phyloP scores from a whole-genome alignment of 2,888 invertebrate genomes.

The Chromoteleia sp. region DNA sequence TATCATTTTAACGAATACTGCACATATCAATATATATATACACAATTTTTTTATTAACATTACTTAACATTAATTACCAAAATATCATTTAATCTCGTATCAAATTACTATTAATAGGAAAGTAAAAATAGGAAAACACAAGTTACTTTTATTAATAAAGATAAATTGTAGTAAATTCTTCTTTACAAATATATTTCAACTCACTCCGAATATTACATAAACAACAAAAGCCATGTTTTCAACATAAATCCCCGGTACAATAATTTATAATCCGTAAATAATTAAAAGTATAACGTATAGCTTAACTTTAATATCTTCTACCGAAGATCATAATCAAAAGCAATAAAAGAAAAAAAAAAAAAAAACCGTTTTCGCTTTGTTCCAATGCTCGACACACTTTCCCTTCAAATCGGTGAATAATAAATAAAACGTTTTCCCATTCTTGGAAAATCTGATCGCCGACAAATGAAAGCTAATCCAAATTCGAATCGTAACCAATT shows the following conservation, averaged over 20 bases:
- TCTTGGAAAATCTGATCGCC: conserved; percentile 38
- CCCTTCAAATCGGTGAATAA: conserved; percentile 29
- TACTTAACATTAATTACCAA: too few relatives aligned
- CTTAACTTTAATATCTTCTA: conserved; percentile 4
- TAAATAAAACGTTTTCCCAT: conserved; percentile 40
- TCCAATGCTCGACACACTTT: conserved; percentile 46
- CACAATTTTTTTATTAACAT: too few relatives aligned
- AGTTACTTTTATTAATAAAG: too few relatives aligned
- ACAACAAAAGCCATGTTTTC: not conserved
- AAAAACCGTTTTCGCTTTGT: conserved; percentile 48
- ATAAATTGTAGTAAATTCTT: too few relatives aligned
- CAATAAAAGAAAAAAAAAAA: too few relatives aligned
- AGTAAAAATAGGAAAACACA: too few relatives aligned
- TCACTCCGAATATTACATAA: too few relatives aligned
- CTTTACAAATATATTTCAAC: too few relatives aligned
- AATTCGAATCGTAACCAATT: conserved; percentile 45
- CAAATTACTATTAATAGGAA: too few relatives aligned
- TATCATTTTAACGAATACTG: too few relatives aligned
- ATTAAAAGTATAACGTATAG: conserved; percentile 4
- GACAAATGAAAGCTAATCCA: conserved; percentile 53
- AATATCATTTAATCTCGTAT: too few relatives aligned
- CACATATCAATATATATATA: too few relatives aligned
- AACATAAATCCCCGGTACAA: not conserved
- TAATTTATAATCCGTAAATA: conserved; percentile 31
- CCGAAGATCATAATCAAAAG: conserved; percentile 34